Evolutionary conservation across 2,113 vertebrate genomes (phyloP).

Genomic region (Maccullochella peelii): DNA sequence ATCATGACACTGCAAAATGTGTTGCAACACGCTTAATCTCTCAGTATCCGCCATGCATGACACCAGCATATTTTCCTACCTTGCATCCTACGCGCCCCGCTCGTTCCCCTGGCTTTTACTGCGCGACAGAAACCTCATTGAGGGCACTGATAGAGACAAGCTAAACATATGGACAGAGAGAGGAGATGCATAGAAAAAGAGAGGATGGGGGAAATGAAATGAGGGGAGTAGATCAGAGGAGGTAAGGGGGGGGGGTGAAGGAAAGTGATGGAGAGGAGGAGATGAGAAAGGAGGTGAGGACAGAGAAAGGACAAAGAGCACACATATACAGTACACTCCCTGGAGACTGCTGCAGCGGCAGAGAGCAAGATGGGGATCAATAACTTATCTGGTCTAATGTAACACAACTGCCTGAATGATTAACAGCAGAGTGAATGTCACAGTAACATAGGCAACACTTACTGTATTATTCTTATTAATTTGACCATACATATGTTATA

Average conservation of each 20-base stretch:
- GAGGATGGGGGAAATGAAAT: neutral
- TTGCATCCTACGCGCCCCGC: conserved; percentile 87
- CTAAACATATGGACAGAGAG: conserved; percentile 34
- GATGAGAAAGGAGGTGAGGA: conserved; percentile 22
- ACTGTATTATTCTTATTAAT: neutral
- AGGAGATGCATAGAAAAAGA: conserved; percentile 82
- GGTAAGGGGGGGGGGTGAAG: neutral
- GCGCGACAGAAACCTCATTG: neutral
- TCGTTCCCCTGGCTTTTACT: conserved; percentile 37
- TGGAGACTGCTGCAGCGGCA: conserved; percentile 49
- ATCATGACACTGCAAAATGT: conserved; percentile 55
- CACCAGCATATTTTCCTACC: conserved; percentile 77
- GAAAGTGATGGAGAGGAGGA: neutral
- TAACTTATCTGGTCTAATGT: conserved; percentile 33
- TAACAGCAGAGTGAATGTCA: neutral
- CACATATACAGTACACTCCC: conserved; percentile 40
- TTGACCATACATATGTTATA: neutral
- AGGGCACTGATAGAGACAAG: conserved; percentile 12
- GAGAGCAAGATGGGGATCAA: conserved; percentile 23
- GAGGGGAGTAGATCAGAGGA: conserved; percentile 2
- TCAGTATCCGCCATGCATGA: conserved; percentile 19
- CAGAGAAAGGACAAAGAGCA: conserved; percentile 54
- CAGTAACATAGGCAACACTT: neutral
- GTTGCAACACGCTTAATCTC: conserved; percentile 38
- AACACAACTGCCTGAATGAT: conserved; percentile 22